A percentile compares a stretch with the other conserved stretches of the same genome.
Conservation (phyloP, 2,113 vertebrate genomes). For the Carassius carassius region DNA sequence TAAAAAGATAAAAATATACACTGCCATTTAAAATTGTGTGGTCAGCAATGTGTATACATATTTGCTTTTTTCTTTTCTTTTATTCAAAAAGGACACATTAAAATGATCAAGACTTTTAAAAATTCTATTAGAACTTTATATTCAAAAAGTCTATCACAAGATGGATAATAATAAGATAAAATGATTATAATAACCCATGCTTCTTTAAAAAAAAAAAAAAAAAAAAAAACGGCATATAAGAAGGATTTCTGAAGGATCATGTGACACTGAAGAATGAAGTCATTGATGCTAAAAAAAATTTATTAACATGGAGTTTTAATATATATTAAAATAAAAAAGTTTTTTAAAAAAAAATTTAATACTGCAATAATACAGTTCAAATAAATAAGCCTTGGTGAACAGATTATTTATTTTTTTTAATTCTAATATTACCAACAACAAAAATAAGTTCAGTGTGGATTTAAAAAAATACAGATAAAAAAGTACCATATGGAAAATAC, state of each 20-base stretch:
- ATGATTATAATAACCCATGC: background rate
- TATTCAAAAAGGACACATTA: too few species aligned
- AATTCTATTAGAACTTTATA: too few species aligned
- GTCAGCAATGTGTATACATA: background rate
- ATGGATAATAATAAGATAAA: background rate
- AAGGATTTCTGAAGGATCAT: background rate
- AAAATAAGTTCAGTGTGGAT: background rate
- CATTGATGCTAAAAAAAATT: background rate
- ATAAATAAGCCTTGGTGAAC: background rate
- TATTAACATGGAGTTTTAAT: background rate
- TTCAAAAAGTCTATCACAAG: background rate
- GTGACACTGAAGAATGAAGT: background rate
- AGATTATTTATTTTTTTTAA: background rate
- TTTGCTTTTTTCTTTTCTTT: too few species aligned
- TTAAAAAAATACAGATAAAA: background rate
- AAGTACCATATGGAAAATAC: background rate
- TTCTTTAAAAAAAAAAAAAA: background rate
- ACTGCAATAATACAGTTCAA: background rate
- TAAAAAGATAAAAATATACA: background rate
- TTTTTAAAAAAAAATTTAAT: too few species aligned
- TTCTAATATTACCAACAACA: background rate
- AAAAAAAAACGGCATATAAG: background rate
- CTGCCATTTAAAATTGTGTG: background rate
- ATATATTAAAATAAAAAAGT: background rate
- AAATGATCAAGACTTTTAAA: too few species aligned